Base-by-base conservation (phyloP, 2,113 vertebrate genomes). In the Oncorhynchus clarkii region DNA sequence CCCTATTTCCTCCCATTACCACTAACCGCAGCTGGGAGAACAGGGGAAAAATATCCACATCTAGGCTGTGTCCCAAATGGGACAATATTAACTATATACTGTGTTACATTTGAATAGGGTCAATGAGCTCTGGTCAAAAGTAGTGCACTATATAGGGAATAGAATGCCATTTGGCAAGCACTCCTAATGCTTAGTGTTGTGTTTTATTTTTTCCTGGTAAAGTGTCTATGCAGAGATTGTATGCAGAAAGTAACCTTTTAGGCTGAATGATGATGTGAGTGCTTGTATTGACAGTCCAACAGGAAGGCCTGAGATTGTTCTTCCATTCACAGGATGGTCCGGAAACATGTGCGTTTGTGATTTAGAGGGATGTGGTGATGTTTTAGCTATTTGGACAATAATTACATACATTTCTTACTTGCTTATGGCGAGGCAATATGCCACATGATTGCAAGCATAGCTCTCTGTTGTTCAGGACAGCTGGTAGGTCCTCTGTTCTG, bases 1-100 rank as follows among this genome's bases (percentile, higher is more conserved):
- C 78, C 74, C 75, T 74, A 88, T 91, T 92, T 92, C 88, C 87
- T 90, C 80, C 88, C 86, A 90, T 92, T 92, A 62, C 18, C 51
- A 18, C 51, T 54, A 54, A 54, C 51, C 13, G 4, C 51, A 7
- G n/a, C 59, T 62, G 59, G 18, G 59, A 62, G 18, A 5, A 16
- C 49, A 22, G 59, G n/a, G 59, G n/a, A 1, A 62, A 62, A 62
- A 54, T 14, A 54, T 54, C 51, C 51, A 54, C 51, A 54, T 54
- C 16, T 54, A 54, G 14, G 0, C 0, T 18, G 16, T 4, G 13
- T 54, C 51, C 51, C 51, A 54, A 54, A 54, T 4, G 14, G 51
- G 14, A 18, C 51, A 7, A 13, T 54, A 54, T 18, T 54, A 16
- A 1, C 51, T 54, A 54, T 18, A 18, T 18, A 54, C 14, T 54